phyloP scores from a whole-genome alignment of 1,140 invertebrate genomes.

The Planococcus citri region DNA sequence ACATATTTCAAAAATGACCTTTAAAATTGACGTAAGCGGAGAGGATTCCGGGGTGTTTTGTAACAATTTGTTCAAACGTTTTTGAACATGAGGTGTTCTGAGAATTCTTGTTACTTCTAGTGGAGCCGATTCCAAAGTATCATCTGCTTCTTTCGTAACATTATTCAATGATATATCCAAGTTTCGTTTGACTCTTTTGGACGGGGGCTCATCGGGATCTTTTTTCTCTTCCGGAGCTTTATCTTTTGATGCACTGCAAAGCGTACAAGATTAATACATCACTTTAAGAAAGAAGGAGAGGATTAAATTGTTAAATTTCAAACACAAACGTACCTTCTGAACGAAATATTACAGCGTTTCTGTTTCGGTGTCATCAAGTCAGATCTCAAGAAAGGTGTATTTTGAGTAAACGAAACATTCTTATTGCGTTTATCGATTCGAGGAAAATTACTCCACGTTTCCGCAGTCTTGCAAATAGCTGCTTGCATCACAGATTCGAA shows the following conservation, averaged over 20 bases:
- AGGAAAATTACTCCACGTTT: conserved; percentile 13
- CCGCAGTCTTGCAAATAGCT: not conserved
- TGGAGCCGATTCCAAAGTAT: not conserved
- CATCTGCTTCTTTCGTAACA: not conserved
- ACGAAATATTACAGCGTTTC: not conserved
- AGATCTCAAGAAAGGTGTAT: conserved; percentile 1
- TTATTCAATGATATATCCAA: not conserved
- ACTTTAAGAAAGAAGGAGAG: not conserved
- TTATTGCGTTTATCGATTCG: not conserved
- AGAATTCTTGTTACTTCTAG: not conserved
- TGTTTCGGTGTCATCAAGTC: not conserved
- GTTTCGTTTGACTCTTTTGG: not conserved
- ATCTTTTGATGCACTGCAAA: not conserved
- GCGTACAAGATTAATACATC: too few relatives aligned
- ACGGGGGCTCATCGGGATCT: not conserved
- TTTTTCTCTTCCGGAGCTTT: not conserved
- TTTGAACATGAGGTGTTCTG: not conserved
- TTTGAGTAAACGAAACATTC: not conserved
- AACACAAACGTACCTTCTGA: not conserved
- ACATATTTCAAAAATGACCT: not conserved
- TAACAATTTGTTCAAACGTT: not conserved
- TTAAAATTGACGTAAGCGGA: not conserved
- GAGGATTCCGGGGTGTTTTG: not conserved
- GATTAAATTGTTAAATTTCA: not conserved
- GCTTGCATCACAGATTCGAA: conserved; percentile 2